Evolutionary conservation across 2,888 invertebrate species (phyloP), one percentile per base, ranked within the genome.

Genomic region (Parascotia fuliginaria): DNA sequence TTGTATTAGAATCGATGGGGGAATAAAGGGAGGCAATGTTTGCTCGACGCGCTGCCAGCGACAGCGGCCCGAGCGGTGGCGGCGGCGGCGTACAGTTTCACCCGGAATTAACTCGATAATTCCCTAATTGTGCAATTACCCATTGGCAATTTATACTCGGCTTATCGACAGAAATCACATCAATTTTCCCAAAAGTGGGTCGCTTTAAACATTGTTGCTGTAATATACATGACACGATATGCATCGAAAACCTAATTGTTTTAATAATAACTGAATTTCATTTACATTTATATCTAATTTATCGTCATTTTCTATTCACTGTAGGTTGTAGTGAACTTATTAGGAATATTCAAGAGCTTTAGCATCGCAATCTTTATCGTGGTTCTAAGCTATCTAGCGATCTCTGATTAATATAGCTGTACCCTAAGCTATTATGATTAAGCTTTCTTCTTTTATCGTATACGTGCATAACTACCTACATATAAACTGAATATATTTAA

Each of bases 41-140:
- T 14, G 34, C 52, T 60, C 64, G 68, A 44, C 57, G 44, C 4
- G n/a, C n/a, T n/a, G n/a, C n/a, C n/a, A 4, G 24, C 24, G 19
- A 19, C 19, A 19, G 5, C 41, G 49, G 53, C 48, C 29, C 48
- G 3, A 5, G 3, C 51, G 51, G 34, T 52, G 54, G 47, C 68
- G 67, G 42, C 62, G 42, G n/a, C 62, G 73, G 85, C 77, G 79
- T 86, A 79, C 78, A 67, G 82, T 88, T 89, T 89, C 91, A 85
- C 75, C 81, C 83, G 79, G 84, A 88, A 89, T 89, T 89, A 89
- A 88, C 84, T 85, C 80, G 87, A 85, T 90, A 88, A 91, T 89
- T 78, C 80, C 78, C 80, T 90, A 90, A 91, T 89, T 87, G 87
- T 83, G 78, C 87, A 88, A 89, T 89, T 88, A 90, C 78, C 79